Base-by-base conservation (phyloP, 2,113 vertebrate species). In the Chloropsis hardwickii region DNA sequence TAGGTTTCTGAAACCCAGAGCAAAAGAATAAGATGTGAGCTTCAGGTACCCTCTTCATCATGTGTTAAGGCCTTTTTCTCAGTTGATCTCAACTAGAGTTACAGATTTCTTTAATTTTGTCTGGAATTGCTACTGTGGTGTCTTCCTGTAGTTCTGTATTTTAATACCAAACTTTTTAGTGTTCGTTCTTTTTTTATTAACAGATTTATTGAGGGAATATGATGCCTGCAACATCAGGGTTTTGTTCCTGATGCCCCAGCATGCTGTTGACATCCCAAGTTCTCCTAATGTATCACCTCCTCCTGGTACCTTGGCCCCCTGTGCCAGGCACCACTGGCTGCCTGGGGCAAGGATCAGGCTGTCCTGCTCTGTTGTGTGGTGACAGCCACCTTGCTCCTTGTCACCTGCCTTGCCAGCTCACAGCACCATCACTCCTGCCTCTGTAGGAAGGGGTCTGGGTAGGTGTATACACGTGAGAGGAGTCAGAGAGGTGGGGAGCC, bases 11-110 rank as follows among this genome's bases (percentile, higher is more conserved):
- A 83, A 69, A 95, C 47, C 5, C 3, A 56, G 6, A 82, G 21
- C 24, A 86, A 94, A 94, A 97, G 18, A 94, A 61, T 91, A 93
- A 81, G 27, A 33, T 29, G 9, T 44, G 47, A 61, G 8, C 33
- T 39, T 65, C 10, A 14, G 4, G 10, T 61, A 87, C 22, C 6
- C 35, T 69, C 54, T 83, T 82, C 69, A 58, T 62, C 60, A 4
- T 51, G 12, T 69, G n/a, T 79, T 64, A 70, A 66, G 12, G 14
- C 67, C 11, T 67, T 91, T 86, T 81, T 31, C 44, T 21, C 27
- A 67, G 25, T 20, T 16, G 12, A 18, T 58, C 48, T 78, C 5
- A 0, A 2, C 10, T 54, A 33, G 24, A 54, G n/a, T 84, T 74
- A 25, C 22, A 66, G 10, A 14, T 88, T 90, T 85, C 47, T 88